Evolutionary conservation across 2,797 vertebrate species (phyloP), one percentile per base, ranked within the genome.

Genomic region (Echiichthys vipera): DNA sequence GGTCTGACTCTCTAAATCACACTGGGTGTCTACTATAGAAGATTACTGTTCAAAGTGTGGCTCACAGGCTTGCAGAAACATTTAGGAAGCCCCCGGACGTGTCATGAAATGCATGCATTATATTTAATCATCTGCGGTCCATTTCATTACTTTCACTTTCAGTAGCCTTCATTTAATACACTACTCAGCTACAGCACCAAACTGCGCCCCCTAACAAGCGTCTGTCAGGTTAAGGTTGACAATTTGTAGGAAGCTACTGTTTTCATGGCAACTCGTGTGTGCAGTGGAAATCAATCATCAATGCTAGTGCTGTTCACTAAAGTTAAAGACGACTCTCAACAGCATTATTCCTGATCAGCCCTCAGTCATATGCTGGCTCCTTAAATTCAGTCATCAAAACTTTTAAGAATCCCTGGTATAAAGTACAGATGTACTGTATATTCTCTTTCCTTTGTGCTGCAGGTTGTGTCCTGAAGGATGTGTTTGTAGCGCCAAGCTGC

Each of bases 401-500:
- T n/a, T 43, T 27, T 43, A 25, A 42, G 39, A 20, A 39, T 6
- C 39, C 25, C 13, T 32, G n/a, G 27, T 20, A 22, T 20, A 45
- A n/a, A 45, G 40, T 32, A 36, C n/a, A n/a, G n/a, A n/a, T 40
- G 4, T 51, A 40, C 66, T 78, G 15, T 12, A 2, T 77, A 4
- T 46, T 46, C 8, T 57, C 17, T 47, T 61, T 67, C 47, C 32
- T 43, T 43, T 89, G 40, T 88, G 27, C 83, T 90, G 40, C 89
- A 95, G 94, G 82, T 88, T 47, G 64, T 62, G 18, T 71, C 71
- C 65, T 69, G 70, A 67, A 77, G 57, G 73, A 91, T 76, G 84
- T 73, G 54, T 69, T 74, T 63, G 78, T 84, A 53, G 85, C 73
- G 63, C 64, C n/a, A 37, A 85, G 74, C 76, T 84, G 72, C 78